phyloP scores from a whole-genome alignment of 23 tunicate species.

The Clavelina lepadiformis region DNA sequence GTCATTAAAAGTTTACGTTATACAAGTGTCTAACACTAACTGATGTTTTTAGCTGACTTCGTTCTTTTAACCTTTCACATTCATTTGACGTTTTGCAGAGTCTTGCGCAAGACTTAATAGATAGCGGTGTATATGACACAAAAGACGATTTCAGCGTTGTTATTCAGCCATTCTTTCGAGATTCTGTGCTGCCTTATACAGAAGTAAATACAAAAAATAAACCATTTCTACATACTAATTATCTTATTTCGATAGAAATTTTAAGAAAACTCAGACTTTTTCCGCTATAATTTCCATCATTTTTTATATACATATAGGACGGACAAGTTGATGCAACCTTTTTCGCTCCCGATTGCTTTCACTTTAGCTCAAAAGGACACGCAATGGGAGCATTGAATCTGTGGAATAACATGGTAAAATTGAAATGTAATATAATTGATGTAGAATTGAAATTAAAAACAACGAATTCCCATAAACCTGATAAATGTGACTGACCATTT shows the following conservation, averaged over 20 bases:
- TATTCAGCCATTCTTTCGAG: constrained; percentile 70
- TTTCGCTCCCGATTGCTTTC: constrained; percentile 96
- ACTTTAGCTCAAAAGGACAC: constrained; percentile 81
- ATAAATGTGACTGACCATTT: no score
- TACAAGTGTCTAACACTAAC: no score
- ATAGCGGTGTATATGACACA: constrained; percentile 78
- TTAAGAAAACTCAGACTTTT: neutral
- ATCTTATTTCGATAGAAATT: neutral
- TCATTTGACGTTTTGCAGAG: constrained; percentile 11
- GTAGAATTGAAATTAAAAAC: no score
- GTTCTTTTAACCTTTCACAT: no score
- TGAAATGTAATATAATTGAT: neutral
- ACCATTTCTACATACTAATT: neutral
- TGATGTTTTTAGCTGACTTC: no score
- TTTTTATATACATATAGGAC: constrained; percentile 26
- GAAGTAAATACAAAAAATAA: constrained; percentile 21
- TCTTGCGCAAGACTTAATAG: constrained; percentile 51
- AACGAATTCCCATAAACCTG: no score
- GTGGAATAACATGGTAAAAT: constrained; percentile 92
- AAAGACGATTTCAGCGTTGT: constrained; percentile 87
- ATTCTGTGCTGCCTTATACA: constrained; percentile 58
- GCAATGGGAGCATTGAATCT: constrained; percentile 86
- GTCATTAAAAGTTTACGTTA: neutral
- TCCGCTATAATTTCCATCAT: neutral
- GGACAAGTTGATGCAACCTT: constrained; percentile 89